phyloP scores from a whole-genome alignment of 2,113 vertebrate species.

The Chascanopsetta lugubris region DNA sequence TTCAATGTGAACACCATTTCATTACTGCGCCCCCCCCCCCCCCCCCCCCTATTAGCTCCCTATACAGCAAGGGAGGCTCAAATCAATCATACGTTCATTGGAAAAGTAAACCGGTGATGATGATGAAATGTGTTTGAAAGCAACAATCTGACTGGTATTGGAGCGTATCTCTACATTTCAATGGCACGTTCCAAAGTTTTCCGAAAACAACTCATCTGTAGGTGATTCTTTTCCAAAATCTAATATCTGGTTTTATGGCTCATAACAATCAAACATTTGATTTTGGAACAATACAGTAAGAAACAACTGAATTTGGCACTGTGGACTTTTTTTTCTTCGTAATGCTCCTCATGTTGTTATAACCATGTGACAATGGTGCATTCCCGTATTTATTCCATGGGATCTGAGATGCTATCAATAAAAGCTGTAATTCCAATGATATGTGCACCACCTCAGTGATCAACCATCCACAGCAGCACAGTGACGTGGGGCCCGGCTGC shows the following conservation, averaged over 20 bases:
- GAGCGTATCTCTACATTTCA: conserved; percentile 3
- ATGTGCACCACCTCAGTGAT: conserved; percentile 11
- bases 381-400: not conserved
- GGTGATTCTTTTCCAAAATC: no score
- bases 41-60: no score
- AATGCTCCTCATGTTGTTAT: not conserved
- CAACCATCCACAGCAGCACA: conserved; percentile 3
- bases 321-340: not conserved
- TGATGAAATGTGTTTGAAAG: not conserved
- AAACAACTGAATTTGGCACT: no score
- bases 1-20: conserved; percentile 18
- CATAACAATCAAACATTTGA: no score
- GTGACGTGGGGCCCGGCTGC: conserved; percentile 38
- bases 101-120: not conserved
- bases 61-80: no score
- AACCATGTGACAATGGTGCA: not conserved
- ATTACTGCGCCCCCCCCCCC: no score
- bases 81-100: conserved; percentile 15
- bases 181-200: no score
- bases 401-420: not conserved
- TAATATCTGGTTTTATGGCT: no score
- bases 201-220: no score
- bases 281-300: no score
- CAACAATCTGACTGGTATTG: not conserved
- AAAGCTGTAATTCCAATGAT: not conserved